These are phyloP conservation scores for Acrocephalus scirpaceus DNA, from an alignment of 2,797 vertebrate species.

Conservation along the genomic window DNA sequence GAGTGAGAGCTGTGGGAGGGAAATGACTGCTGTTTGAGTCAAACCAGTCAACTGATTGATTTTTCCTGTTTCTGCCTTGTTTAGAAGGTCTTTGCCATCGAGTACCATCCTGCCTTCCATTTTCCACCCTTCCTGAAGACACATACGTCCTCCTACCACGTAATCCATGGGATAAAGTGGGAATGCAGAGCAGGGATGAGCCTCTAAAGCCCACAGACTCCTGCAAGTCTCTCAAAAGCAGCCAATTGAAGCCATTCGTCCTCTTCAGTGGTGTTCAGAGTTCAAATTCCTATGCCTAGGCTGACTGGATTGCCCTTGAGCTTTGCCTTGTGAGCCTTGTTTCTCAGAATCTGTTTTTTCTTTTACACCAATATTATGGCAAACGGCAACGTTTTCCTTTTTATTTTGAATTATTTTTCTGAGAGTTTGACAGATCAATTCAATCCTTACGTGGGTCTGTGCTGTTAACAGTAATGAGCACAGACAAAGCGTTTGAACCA, in stretches of 20 bases:
- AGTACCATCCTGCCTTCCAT: neutral
- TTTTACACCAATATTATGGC: neutral
- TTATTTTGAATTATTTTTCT: neutral
- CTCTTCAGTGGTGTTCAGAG: neutral
- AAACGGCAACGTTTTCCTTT: neutral
- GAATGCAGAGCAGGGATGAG: neutral
- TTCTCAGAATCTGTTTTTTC: neutral
- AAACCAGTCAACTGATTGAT: neutral
- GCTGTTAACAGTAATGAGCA: neutral
- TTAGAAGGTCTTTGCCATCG: neutral
- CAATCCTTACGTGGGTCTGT: accelerated
- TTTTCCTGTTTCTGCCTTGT: neutral
- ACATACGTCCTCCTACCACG: accelerated
- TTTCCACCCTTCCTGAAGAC: neutral
- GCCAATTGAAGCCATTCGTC: neutral
- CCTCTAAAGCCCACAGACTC: neutral
- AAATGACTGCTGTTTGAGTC: neutral
- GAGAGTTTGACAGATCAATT: neutral
- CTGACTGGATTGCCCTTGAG: neutral
- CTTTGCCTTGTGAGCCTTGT: neutral
- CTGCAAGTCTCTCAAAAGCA: neutral
- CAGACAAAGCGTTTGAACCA: neutral
- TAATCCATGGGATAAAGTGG: neutral
- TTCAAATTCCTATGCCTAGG: neutral
- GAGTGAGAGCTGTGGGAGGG: neutral